Conservation (phyloP, 2,113 vertebrate species). For the Vanacampus margaritifer region DNA sequence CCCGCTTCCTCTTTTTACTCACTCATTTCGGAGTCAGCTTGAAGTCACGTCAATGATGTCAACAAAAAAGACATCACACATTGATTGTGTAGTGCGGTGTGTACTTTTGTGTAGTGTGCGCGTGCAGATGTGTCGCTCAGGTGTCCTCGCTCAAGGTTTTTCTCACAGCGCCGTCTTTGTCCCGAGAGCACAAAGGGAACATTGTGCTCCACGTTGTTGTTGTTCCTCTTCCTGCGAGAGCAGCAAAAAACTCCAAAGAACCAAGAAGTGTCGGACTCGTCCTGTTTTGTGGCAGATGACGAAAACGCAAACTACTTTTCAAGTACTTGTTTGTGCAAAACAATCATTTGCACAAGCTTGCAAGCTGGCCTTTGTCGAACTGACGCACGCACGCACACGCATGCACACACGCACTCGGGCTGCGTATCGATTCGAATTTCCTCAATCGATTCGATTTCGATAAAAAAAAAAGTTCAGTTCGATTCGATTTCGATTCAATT, state of each 20-base stretch:
- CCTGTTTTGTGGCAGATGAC: too few relatives aligned
- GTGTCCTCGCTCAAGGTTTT: constrained; percentile 56
- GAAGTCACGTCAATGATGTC: neutral
- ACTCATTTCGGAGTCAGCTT: neutral
- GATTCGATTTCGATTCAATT: too few relatives aligned
- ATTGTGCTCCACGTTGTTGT: constrained; percentile 37
- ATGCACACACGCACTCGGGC: too few relatives aligned
- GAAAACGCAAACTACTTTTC: too few relatives aligned
- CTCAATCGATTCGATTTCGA: too few relatives aligned
- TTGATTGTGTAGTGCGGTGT: neutral
- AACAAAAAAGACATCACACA: neutral
- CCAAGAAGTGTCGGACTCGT: neutral
- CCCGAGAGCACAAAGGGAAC: constrained; percentile 57
- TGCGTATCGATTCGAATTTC: too few relatives aligned
- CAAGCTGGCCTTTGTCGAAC: too few relatives aligned
- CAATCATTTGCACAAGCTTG: too few relatives aligned
- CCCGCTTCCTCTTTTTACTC: neutral
- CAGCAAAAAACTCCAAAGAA: constrained; percentile 24
- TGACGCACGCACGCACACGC: too few relatives aligned
- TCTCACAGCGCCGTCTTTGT: constrained; percentile 69
- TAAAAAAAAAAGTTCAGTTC: too few relatives aligned
- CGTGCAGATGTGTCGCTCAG: constrained; percentile 38
- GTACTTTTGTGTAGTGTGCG: neutral
- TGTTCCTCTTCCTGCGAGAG: neutral
- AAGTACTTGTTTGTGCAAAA: too few relatives aligned